Evolutionary conservation across 2,888 invertebrate genomes (phyloP), one percentile per base, ranked within the genome.

Genomic region (Nasonovia ribisnigri): DNA sequence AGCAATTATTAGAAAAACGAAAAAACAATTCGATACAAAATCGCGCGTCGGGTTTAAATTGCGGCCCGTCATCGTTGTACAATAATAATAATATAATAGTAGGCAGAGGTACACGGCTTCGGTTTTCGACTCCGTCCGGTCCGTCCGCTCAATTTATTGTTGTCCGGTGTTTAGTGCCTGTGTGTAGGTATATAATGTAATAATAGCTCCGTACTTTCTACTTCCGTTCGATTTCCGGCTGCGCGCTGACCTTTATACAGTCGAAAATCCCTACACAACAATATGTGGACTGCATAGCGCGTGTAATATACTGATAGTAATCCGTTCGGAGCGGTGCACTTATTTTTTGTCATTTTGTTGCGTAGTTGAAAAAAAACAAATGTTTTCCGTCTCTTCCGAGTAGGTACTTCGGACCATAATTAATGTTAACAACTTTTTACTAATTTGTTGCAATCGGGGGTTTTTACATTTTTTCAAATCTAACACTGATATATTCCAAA

Each of bases 201-300:
- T 77, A 77, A 77, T 77, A 36, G 77, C 36, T 20, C 8, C 8
- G 20, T n/a, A 77, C 90, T 90, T 90, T 90, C 90, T 90, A 90
- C 77, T 77, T 90, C 90, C 90, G 90, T 90, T 90, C 48, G 48
- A 77, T 90, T 77, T 90, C 77, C 90, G 90, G 36, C 46, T n/a
- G 51, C 10, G 8, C 36, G 36, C 36, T 77, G 77, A 77, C 77
- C 77, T 77, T 77, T 77, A 36, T 77, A n/a, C n/a, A 77, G 77
- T 36, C 36, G 20, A 77, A 77, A 77, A 77, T 77, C 20, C 67
- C 6, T 26, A 77, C 77, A 42, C 77, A n/a, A 67, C n/a, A 77
- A 36, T 6, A 77, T 77, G 77, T 36, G 20, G 77, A 36, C 2
- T 36, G 20, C 36, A 6, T 29, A 36, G 36, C 20, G 20, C 24